phyloP scores from a whole-genome alignment of 2,797 vertebrate genomes.

The Brachyrhaphis roseni region DNA sequence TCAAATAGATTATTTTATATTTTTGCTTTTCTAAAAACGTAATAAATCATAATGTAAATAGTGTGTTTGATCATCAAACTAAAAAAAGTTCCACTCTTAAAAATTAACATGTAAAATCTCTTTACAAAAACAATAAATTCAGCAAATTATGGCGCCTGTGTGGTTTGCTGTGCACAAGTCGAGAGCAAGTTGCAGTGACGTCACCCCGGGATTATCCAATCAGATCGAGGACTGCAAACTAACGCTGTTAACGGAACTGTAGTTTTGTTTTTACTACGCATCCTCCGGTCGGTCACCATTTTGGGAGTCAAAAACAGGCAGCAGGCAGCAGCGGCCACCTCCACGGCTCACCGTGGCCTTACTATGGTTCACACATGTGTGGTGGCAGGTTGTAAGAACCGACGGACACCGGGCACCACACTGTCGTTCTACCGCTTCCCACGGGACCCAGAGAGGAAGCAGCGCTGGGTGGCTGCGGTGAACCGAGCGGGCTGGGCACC shows the following conservation, averaged over 20 bases:
- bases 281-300: constrained; percentile 70
- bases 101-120: background rate
- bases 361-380: constrained; percentile 85
- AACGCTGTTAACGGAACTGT: constrained; percentile 33
- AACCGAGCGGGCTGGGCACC: constrained; percentile 82
- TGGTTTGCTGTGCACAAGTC: background rate
- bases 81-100: background rate
- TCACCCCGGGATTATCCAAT: constrained; percentile 17
- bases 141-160: background rate
- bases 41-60: background rate
- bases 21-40: background rate
- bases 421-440: constrained; percentile 83
- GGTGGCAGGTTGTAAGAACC: constrained; percentile 81
- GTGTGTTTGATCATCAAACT: background rate
- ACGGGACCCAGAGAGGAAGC: constrained; percentile 81
- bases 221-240: background rate
- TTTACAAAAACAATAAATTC: background rate
- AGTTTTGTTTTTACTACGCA: background rate
- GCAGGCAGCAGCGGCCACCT: constrained; percentile 34
- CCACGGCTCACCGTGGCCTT: constrained; percentile 52
- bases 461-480: constrained; percentile 82
- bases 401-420: constrained; percentile 77
- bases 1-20: background rate
- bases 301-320: constrained; percentile 82
- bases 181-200: constrained; percentile 36